Base-by-base conservation (phyloP, 2,113 vertebrate genomes). In the Fulica atra region DNA sequence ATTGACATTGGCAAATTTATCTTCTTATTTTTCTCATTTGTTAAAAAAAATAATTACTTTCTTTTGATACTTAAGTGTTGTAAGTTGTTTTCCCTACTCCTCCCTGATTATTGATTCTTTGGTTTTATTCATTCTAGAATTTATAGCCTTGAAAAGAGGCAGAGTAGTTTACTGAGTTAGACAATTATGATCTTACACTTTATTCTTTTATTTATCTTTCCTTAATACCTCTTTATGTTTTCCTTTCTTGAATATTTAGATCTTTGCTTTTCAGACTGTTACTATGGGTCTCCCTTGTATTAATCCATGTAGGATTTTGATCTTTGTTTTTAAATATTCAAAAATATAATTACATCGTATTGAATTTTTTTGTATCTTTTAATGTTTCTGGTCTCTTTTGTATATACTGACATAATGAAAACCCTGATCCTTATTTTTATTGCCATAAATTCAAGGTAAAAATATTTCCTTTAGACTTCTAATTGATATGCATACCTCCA, bases 51-150 rank as follows among this genome's bases (percentile, higher is more conserved):
- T 42, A 86, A 56, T 31, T 46, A 31, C 2, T 63, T 8, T 57
- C 35, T 7, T 16, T 10, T 16, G 18, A 6, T 42, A 63, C 7
- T 44, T 68, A 76, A 11, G 10, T 8, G 7, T 19, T 69, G 12
- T 50, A 50, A 2, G 1, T 10, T 8, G 0, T 1, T 11, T 13
- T 44, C 1, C 14, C 7, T 48, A 13, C 71, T 63, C 18, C 1
- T 53, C 20, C 16, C 65, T 9, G 33, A 8, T 42, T 42, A 42
- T 40, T 81, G 13, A 48, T 50, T 65, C 13, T 38, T 77, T 14
- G 3, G 5, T 84, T 84, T 69, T 24, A 65, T 64, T 72, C 2
- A 35, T n/a, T 77, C 24, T 44, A 51, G 25, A 73, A 57, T 29
- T 60, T 85, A 61, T 38, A 24, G 10, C 12, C 8, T 33, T 72